These are phyloP conservation scores for Oreohelix idahoensis DNA, from an alignment of 1,140 invertebrate species.

Conservation along the genomic window DNA sequence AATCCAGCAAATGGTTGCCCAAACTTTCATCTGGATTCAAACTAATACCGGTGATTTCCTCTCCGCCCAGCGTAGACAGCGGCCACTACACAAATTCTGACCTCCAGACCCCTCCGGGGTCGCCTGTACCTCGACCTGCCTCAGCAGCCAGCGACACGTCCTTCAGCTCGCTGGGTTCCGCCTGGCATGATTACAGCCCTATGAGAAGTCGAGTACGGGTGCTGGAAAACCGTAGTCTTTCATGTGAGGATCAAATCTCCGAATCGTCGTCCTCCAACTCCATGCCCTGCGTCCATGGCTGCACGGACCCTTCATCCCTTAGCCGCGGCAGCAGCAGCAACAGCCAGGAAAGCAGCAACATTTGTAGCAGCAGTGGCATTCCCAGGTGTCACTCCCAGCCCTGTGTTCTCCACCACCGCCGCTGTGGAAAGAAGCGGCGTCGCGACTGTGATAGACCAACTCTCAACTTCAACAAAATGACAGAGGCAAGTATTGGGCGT, in stretches of 20 bases:
- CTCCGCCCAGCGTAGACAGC: conserved; percentile 50
- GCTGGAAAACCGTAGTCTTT: conserved; percentile 68
- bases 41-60: conserved; percentile 32
- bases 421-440: conserved; percentile 63
- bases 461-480: conserved; percentile 69
- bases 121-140: conserved; percentile 64
- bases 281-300: conserved; percentile 49
- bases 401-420: conserved; percentile 66
- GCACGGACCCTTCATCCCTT: background rate
- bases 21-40: conserved; percentile 25
- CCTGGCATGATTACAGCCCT: conserved; percentile 50
- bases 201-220: conserved; percentile 45
- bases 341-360: conserved; percentile 1
- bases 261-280: conserved; percentile 47
- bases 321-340: conserved; percentile 25
- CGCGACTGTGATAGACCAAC: conserved; percentile 62
- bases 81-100: conserved; percentile 56
- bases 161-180: conserved; percentile 50
- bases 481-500: conserved; percentile 62
- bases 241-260: conserved; percentile 67
- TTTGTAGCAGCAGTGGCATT: conserved; percentile 40
- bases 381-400: conserved; percentile 69
- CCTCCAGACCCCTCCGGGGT: conserved; percentile 64
- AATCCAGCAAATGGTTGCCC: conserved; percentile 36
- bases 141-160: conserved; percentile 59